Conservation (phyloP, 2,888 invertebrate species). For the Neoascia interrupta region DNA sequence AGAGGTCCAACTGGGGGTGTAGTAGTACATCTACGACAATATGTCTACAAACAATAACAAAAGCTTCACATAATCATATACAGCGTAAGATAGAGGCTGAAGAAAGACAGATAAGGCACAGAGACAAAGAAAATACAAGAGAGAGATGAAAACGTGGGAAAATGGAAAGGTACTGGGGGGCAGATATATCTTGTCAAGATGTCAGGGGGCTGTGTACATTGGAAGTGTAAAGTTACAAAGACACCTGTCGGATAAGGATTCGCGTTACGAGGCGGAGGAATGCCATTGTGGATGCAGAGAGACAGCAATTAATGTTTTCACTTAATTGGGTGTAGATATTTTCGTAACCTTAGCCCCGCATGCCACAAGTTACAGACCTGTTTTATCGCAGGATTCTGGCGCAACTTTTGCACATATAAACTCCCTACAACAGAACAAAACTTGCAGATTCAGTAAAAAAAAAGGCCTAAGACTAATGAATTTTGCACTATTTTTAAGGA, state of each 20-base stretch:
- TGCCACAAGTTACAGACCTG: too few species aligned
- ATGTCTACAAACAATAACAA: slow-evolving; percentile 21
- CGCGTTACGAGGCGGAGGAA: slow-evolving; percentile 20
- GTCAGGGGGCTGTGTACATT: too few species aligned
- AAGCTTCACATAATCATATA: slow-evolving; percentile 3
- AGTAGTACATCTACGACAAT: slow-evolving; percentile 14
- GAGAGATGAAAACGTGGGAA: slow-evolving; percentile 6
- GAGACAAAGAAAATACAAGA: slow-evolving; percentile 1
- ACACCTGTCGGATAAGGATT: not conserved
- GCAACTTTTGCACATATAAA: too few species aligned
- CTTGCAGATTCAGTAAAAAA: too few species aligned
- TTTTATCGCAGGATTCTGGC: too few species aligned
- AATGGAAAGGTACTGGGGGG: not conserved
- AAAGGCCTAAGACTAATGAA: too few species aligned
- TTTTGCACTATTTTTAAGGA: too few species aligned
- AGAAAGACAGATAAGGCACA: slow-evolving; percentile 23
- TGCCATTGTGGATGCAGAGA: slow-evolving; percentile 31
- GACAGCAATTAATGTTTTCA: too few species aligned
- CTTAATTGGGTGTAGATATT: too few species aligned
- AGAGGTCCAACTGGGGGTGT: not conserved
- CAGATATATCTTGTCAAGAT: too few species aligned
- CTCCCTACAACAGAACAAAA: too few species aligned
- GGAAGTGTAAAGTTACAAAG: not conserved
- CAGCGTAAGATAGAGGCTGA: slow-evolving; percentile 31
- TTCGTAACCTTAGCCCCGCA: too few species aligned